phyloP scores from a whole-genome alignment of 2,113 vertebrate genomes.

The Camelus dromedarius region DNA sequence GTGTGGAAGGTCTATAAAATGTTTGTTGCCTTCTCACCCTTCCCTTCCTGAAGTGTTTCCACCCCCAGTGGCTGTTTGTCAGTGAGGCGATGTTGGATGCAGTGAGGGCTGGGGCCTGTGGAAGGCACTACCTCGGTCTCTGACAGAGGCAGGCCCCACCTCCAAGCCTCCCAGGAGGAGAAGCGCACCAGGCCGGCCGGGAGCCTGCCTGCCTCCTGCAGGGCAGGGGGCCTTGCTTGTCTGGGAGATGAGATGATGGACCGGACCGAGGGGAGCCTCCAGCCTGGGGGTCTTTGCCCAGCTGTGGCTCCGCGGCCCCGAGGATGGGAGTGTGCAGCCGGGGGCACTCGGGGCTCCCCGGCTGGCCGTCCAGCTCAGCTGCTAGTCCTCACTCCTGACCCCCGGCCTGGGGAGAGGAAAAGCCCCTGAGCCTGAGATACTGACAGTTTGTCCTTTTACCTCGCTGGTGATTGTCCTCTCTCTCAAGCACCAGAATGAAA shows the following conservation, averaged over 20 bases:
- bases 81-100: not conserved
- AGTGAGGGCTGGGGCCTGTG: not conserved
- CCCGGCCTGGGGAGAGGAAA: not conserved
- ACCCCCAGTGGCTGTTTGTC: too few relatives aligned
- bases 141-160: not conserved
- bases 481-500: slow-evolving; percentile 23
- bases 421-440: not conserved
- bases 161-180: not conserved
- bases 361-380: not conserved
- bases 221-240: not conserved
- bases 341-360: rapidly evolving
- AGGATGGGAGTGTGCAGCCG: not conserved
- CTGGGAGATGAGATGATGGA: not conserved
- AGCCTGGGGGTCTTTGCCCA: not conserved
- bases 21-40: not conserved
- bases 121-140: not conserved
- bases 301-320: not conserved
- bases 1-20: not conserved
- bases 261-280: not conserved
- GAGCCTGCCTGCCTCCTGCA: not conserved
- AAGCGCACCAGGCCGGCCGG: not conserved
- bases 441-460: not conserved
- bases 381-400: not conserved
- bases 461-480: not conserved
- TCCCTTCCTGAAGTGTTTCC: too few relatives aligned